These are phyloP conservation scores for Lanius ludovicianus DNA, from an alignment of 2,113 vertebrate species.

Conservation along the genomic window DNA sequence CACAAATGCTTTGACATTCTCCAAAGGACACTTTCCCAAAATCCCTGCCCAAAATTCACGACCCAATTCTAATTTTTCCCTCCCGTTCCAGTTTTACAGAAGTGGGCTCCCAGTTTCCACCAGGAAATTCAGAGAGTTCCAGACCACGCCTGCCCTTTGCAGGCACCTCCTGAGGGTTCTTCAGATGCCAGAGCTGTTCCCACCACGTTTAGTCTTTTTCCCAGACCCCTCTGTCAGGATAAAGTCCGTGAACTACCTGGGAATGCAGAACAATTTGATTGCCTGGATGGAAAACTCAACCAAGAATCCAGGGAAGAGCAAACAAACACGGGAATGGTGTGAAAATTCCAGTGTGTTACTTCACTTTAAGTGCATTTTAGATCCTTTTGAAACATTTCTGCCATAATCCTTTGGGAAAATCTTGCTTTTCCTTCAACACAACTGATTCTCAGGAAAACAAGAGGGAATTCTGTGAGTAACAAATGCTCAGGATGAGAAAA, in stretches of 20 bases:
- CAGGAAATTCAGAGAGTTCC: not conserved
- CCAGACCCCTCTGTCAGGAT: not conserved
- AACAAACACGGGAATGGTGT: not conserved
- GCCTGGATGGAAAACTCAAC: not conserved
- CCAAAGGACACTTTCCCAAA: rapidly evolving
- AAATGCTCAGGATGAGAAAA: not conserved
- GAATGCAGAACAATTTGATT: not conserved
- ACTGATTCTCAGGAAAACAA: not conserved
- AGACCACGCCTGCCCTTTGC: not conserved
- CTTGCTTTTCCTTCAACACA: not conserved
- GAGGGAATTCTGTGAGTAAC: not conserved
- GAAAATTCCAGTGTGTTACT: not conserved
- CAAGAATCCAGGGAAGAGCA: not conserved
- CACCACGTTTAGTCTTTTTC: not conserved
- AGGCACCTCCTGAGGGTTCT: not conserved
- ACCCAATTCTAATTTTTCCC: not conserved
- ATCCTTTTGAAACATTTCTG: not conserved
- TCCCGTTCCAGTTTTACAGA: not conserved
- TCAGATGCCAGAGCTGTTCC: not conserved
- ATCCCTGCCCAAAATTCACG: not conserved
- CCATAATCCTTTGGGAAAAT: not conserved
- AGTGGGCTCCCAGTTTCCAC: not conserved
- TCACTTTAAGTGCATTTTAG: not conserved
- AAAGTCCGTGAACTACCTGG: not conserved
- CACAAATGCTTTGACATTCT: not conserved